Evolutionary conservation across 2,888 invertebrate genomes (phyloP).

Genomic region (Caenorhabditis plicata): DNA sequence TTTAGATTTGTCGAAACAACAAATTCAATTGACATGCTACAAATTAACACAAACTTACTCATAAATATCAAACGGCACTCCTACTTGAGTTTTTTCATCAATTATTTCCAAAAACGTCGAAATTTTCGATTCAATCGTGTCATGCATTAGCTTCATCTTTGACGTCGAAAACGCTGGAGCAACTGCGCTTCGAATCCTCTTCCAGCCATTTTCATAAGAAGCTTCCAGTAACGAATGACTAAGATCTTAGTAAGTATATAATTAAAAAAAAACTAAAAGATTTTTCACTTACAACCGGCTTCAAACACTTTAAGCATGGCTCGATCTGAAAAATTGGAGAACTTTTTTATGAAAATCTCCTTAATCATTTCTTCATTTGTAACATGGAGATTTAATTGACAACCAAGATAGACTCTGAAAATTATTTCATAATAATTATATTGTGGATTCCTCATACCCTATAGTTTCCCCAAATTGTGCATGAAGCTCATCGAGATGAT

Average conservation of each 20-base stretch:
- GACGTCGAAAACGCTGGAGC: slow-evolving; percentile 25
- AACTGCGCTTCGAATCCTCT: slow-evolving; percentile 11
- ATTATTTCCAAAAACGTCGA: slow-evolving; percentile 36
- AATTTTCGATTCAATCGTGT: slow-evolving; percentile 34
- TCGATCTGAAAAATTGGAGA: slow-evolving; percentile 52
- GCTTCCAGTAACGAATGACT: slow-evolving; percentile 8
- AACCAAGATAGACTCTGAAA: slow-evolving; percentile 43
- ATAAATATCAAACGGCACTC: slow-evolving; percentile 44
- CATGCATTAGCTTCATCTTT: slow-evolving; percentile 40
- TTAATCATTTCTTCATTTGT: slow-evolving; percentile 48
- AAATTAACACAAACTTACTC: slow-evolving; percentile 35
- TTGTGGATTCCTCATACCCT: neutral
- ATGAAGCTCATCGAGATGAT: slow-evolving; percentile 10
- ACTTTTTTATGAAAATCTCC: slow-evolving; percentile 56
- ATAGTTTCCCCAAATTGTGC: slow-evolving; percentile 35
- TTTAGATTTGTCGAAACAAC: neutral
- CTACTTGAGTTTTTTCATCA: slow-evolving; percentile 25
- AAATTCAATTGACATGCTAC: neutral
- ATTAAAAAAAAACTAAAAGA: slow-evolving; percentile 5
- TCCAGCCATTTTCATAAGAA: slow-evolving; percentile 16
- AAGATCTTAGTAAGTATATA: slow-evolving; percentile 2
- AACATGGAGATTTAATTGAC: slow-evolving; percentile 34
- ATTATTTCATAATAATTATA: neutral
- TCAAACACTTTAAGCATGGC: slow-evolving; percentile 24
- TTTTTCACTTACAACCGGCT: too few species aligned